Base-by-base conservation (phyloP, 1,140 invertebrate genomes). In the Phthorimaea operculella region DNA sequence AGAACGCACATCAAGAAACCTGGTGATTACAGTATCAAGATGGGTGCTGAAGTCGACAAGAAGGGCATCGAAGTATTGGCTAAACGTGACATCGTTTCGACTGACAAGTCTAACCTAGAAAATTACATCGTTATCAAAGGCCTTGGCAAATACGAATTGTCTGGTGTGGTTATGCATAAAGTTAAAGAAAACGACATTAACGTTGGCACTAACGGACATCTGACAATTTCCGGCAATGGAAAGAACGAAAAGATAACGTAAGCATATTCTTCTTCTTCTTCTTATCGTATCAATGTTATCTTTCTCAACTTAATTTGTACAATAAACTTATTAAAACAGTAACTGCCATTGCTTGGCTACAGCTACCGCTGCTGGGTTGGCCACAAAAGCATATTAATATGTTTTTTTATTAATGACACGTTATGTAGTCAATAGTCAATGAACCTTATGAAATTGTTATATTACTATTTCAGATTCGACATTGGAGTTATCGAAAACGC, bases 101-200 rank as follows among this genome's bases (percentile, higher is more conserved):
- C 84, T 4, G 86, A 88, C 7, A 89, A 91, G 65, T 89, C 87
- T 18, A 91, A 91, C 58, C 87, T 89, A 39, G 82, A 87, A 33
- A 89, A 90, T 59, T 87, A 86, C 10, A 48, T 92, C 1, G 86
- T 88, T 33, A 53, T 92, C 1, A 87, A 88, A 7, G 87, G 89
- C n/a, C 86, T 89, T 11, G 88, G 87, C 21, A 91, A 89, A 70
- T 89, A 91, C 58, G 87, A 90, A 62, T 74, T 90, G 0, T 88
- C 88, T 8, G 87, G 89, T n/a, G 82, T 85, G 0, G 75, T 91
- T 0, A 73, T 77, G 0, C 87, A 89, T 62, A 86, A 87, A 28
- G 60, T 87, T 1, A 84, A 86, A 52, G 74, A 83, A 0, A 84
- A 88, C 6, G 87, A 90, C 51, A 61, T 89, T 0, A 86, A 91